Evolutionary conservation across 1,140 invertebrate genomes (phyloP).

Genomic region (Calliphora vicina): DNA sequence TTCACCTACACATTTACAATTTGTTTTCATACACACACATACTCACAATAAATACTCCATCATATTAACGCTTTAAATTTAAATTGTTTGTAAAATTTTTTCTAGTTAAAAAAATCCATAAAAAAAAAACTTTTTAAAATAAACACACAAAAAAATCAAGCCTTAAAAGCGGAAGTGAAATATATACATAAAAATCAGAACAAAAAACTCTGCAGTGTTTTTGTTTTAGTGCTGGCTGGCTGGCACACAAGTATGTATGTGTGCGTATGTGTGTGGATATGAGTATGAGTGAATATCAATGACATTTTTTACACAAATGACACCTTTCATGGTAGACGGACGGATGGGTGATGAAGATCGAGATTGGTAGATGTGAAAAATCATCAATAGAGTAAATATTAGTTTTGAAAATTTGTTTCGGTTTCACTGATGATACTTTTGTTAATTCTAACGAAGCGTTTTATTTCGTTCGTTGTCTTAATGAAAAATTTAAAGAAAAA

Average conservation of each 20-base stretch:
- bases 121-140: slow-evolving; percentile 13
- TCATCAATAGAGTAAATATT: slow-evolving; percentile 19
- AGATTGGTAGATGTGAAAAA: not conserved
- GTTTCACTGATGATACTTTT: not conserved
- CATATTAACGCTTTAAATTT: not conserved
- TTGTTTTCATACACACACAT: too few species aligned
- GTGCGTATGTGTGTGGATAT: too few species aligned
- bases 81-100: not conserved
- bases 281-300: not conserved
- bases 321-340: not conserved
- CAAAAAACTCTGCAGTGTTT: not conserved
- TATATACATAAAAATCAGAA: not conserved
- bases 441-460: slow-evolving; percentile 20
- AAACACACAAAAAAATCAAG: not conserved
- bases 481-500: not conserved
- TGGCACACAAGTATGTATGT: too few species aligned
- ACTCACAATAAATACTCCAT: too few species aligned
- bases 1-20: not conserved
- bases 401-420: too few species aligned
- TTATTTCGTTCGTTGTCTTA: slow-evolving; percentile 11
- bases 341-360: too few species aligned
- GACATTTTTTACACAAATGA: not conserved
- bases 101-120: not conserved
- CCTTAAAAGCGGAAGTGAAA: slow-evolving; percentile 26
- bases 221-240: too few species aligned